Base-by-base conservation (phyloP, 2,888 invertebrate species). In the Halictus quadricinctus region DNA sequence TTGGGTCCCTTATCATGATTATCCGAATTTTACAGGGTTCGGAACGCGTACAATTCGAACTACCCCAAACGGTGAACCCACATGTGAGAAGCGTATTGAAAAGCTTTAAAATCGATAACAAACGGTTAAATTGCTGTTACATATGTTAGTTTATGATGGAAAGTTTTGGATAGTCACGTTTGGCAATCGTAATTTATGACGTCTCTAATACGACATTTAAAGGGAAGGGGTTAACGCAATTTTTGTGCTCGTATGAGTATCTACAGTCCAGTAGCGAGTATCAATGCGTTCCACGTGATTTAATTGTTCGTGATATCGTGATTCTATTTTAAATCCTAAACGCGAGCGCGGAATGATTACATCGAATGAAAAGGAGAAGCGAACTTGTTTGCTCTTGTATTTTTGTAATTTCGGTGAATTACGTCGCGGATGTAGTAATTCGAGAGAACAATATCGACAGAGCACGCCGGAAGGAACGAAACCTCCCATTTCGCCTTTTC, bases 401-500 rank as follows among this genome's bases (percentile, higher is more conserved):
- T 84, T 78, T 75, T 48, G 75, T 80, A 81, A 85, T 85, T 85
- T 78, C 64, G 69, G 50, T 72, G 66, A 78, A 85, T 85, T 85
- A 81, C 78, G 80, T 5, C 46, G 48, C 15, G 50, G 48, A 48
- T 78, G 72, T 85, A 81, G 81, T 85, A 86, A 86, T 79, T 81
- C 74, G 60, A 48, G 79, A 79, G 81, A 79, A 81, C 81, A 79
- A 85, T 86, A 81, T 81, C 76, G 85, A 72, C 79, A 83, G 85
- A 88, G 86, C 82, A 87, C 64, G 76, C 82, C 54, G 82, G 81
- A 60, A 75, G 75, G 46, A 48, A 58, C 80, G 76, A 80, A 78
- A 75, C 75, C 74, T 72, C 76, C 81, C 75, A 81, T 85, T 85
- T 76, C 85, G 75, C 81, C 82, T 81, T 82, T 82, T 85, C 86